Evolutionary conservation across 2,113 vertebrate species (phyloP), one percentile per base, ranked within the genome.

Genomic region (Dolichallabes microphthalmus): DNA sequence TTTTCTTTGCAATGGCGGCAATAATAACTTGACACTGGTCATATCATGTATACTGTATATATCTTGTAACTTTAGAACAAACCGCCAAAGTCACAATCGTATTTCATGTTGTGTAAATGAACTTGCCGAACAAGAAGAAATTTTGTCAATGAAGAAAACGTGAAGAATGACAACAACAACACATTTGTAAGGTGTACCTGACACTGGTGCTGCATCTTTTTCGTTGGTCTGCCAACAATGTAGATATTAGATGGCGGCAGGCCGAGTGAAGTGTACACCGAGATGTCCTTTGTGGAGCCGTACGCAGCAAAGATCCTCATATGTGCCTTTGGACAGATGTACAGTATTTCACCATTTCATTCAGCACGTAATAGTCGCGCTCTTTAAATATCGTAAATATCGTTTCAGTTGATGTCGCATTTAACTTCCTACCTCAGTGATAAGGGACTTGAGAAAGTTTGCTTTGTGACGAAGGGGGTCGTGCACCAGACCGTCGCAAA

Each of bases 391-490:
- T 22, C 66, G 27, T 53, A 22, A 53, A 32, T 58, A 58, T 20
- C 0, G 15, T 58, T 58, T 20, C 45, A 30, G 20, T 45, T 17
- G 1, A 30, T 8, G 22, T 25, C 55, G 7, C 25, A 13, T 50
- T 58, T n/a, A 11, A 19, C 11, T 58, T 61, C 92, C 91, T 90
- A 96, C 96, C 35, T 97, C 97, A 0, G 92, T 94, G 92, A 99
- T 95, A 86, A 99, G 96, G 86, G 93, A 92, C 83, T 96, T 98
- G 79, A 99, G 95, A 92, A 99, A 99, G 95, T 98, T 99, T 94
- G 97, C 96, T 88, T 99, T 99, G 94, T 99, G 98, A 55, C 98
- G 92, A 82, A 99, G 96, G 0, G 98, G 98, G 93, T 99, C 98
- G 0, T 99, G 98, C 0, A 99, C 98, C 58, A 99, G 94, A 74